Evolutionary conservation across 2,113 vertebrate genomes (phyloP).

Genomic region (Coturnix japonica): DNA sequence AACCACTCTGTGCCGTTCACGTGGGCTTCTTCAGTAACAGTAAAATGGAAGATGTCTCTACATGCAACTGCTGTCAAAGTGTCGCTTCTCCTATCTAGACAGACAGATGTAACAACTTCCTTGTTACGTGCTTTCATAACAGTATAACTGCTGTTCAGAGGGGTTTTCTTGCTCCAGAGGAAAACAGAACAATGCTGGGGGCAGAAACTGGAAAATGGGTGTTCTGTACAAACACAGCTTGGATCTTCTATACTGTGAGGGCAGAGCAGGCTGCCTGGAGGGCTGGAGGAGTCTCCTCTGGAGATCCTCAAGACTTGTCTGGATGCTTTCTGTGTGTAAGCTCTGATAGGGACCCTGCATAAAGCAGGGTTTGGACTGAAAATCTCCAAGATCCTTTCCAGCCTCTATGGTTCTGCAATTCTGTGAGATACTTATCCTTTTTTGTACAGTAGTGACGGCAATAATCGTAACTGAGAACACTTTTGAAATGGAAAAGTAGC

Average conservation of each 20-base stretch:
- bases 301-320: too few species aligned
- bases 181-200: not conserved
- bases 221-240: too few species aligned
- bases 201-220: too few species aligned
- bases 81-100: not conserved
- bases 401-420: too few species aligned
- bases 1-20: not conserved
- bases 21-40: not conserved
- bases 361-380: too few species aligned
- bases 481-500: not conserved
- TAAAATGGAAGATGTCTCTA: not conserved
- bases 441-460: not conserved
- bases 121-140: not conserved
- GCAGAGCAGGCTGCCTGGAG: too few species aligned
- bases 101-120: not conserved
- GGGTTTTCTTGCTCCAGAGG: not conserved
- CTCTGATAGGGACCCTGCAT: too few species aligned
- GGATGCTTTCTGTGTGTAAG: too few species aligned
- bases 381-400: too few species aligned
- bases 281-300: too few species aligned
- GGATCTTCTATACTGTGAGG: too few species aligned
- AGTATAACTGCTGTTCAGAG: rapidly evolving
- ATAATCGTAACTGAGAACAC: not conserved
- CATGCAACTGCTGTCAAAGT: not conserved
- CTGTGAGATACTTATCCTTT: not conserved